A percentile compares a stretch with the other conserved stretches of the same genome.
Conservation (phyloP, 1,140 invertebrate genomes). For the Papilio dardanus region DNA sequence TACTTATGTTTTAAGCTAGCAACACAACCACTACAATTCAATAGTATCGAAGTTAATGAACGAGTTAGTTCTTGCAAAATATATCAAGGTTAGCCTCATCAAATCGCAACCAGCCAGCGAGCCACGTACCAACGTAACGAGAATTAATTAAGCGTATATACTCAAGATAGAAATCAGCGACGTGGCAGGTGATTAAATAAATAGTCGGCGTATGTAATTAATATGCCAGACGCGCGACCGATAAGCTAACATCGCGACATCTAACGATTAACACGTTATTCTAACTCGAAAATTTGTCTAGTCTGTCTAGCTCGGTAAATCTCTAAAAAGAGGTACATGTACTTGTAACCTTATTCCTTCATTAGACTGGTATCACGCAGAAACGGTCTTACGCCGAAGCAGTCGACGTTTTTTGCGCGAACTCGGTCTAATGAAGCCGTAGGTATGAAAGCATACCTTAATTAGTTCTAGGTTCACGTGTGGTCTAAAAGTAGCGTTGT, state of each 20-base stretch:
- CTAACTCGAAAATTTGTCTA: constrained; percentile 61
- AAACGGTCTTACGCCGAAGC: too few relatives aligned
- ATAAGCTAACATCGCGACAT: constrained; percentile 65
- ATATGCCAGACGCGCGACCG: constrained; percentile 75
- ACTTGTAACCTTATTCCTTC: too few relatives aligned
- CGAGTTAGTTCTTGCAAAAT: neutral
- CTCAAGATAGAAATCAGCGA: constrained; percentile 70
- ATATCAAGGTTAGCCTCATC: constrained; percentile 31
- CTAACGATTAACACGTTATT: constrained; percentile 75
- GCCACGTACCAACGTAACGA: constrained; percentile 55
- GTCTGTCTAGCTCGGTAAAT: constrained; percentile 43
- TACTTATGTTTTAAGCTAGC: too few relatives aligned
- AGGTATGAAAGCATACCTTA: neutral
- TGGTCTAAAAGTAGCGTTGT: constrained; percentile 12
- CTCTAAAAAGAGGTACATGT: neutral
- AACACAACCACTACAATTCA: too few relatives aligned
- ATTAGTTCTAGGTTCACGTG: constrained; percentile 24
- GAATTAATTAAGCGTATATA: constrained; percentile 75
- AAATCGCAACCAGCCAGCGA: constrained; percentile 41
- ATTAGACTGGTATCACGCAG: too few relatives aligned
- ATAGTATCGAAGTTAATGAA: neutral
- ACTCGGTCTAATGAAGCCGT: too few relatives aligned
- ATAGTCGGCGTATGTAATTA: constrained; percentile 77
- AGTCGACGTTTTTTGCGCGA: too few relatives aligned
- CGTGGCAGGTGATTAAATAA: constrained; percentile 78